Conservation (phyloP, 2,113 vertebrate genomes). For the Bubalus kerabau region DNA sequence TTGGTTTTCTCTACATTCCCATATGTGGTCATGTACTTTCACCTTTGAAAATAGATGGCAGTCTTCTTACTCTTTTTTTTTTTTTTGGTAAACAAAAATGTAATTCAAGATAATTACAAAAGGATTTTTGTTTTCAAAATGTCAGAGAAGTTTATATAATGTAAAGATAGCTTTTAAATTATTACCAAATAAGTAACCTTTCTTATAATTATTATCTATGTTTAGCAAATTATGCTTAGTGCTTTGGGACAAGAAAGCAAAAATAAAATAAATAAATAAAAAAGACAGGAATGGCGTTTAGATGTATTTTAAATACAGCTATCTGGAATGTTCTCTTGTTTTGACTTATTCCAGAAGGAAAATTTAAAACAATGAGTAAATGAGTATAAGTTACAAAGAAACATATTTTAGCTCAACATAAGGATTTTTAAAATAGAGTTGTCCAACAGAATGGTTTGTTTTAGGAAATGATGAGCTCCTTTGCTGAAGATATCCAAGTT, state of each 20-base stretch:
- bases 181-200: neutral
- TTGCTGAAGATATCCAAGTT: constrained; percentile 67
- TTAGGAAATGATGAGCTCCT: constrained; percentile 70
- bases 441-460: constrained; percentile 70
- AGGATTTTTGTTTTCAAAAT: constrained; percentile 8
- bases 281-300: constrained; percentile 30
- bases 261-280: neutral
- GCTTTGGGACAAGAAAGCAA: constrained; percentile 28
- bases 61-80: neutral
- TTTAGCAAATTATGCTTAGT: constrained; percentile 25
- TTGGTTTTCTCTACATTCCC: neutral
- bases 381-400: constrained; percentile 71
- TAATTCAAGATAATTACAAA: neutral
- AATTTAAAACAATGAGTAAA: constrained; percentile 72
- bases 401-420: constrained; percentile 72
- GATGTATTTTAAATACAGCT: constrained; percentile 50
- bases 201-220: neutral
- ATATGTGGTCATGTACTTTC: neutral
- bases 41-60: constrained; percentile 1
- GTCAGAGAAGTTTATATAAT: neutral
- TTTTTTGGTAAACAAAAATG: constrained; percentile 26
- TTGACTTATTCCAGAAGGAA: constrained; percentile 70
- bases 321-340: constrained; percentile 67
- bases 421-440: constrained; percentile 76
- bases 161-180: neutral